Conservation (phyloP, 2,888 invertebrate species). For the Volucella inflata region DNA sequence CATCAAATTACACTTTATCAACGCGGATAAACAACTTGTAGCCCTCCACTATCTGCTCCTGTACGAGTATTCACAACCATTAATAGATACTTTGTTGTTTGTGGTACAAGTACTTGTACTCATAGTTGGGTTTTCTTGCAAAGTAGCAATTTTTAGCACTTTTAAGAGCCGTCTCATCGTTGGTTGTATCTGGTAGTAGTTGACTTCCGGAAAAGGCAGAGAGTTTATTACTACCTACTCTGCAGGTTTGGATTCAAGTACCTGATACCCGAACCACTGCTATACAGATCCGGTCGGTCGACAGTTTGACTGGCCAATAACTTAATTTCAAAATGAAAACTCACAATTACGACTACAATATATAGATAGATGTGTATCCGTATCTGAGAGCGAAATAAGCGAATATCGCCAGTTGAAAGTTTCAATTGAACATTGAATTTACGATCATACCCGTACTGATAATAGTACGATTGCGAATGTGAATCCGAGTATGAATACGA, state of each 20-base stretch:
- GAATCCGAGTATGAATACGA: not conserved
- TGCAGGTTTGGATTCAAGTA: conserved; percentile 16
- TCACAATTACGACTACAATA: conserved; percentile 27
- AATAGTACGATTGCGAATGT: no score
- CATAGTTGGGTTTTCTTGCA: not conserved
- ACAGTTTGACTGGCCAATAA: conserved; percentile 46
- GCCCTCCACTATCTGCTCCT: no score
- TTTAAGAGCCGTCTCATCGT: no score
- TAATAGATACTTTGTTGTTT: no score
- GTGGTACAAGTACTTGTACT: not conserved
- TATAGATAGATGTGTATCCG: no score
- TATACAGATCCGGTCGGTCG: conserved; percentile 39
- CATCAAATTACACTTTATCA: conserved; percentile 43
- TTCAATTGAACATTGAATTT: conserved; percentile 46
- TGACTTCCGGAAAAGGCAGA: conserved; percentile 35
- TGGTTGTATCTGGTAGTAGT: no score
- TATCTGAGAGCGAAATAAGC: no score
- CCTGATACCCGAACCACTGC: conserved; percentile 10
- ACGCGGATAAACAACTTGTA: not conserved
- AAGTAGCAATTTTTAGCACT: no score
- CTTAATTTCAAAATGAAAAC: conserved; percentile 53
- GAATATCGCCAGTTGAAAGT: not conserved
- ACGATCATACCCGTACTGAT: not conserved
- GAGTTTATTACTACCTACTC: conserved; percentile 30
- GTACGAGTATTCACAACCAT: no score